Evolutionary conservation across 2,888 invertebrate genomes (phyloP).

Genomic region (Xestia ashworthii): DNA sequence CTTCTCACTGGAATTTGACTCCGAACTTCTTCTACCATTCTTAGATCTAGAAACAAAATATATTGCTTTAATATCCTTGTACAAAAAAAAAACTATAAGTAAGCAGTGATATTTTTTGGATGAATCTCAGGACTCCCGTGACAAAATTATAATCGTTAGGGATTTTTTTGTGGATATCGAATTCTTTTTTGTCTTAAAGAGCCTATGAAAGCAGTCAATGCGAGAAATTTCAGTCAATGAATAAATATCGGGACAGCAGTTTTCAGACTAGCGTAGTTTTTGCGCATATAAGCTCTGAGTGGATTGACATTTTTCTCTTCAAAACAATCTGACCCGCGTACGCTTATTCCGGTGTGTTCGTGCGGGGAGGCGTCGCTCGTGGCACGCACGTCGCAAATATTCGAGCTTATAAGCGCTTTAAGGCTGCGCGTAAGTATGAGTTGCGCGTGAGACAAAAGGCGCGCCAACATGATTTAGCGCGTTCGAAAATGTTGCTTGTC

Average conservation of each 20-base stretch:
- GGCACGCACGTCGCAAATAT: not conserved
- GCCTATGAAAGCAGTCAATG: not conserved
- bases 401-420: not conserved
- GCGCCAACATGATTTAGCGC: not conserved
- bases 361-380: not conserved
- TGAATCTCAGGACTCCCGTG: not conserved
- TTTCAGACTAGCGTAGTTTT: not conserved
- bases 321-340: not conserved
- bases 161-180: not conserved
- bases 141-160: not conserved
- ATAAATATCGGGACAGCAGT: not conserved
- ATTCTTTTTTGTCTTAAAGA: not conserved
- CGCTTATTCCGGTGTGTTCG: not conserved
- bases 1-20: constrained; percentile 95
- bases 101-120: not conserved
- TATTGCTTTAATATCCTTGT: not conserved
- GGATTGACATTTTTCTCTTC: not conserved
- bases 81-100: not conserved
- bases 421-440: not conserved
- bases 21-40: constrained; percentile 93
- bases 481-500: too few relatives aligned
- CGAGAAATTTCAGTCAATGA: not conserved
- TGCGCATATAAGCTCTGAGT: not conserved
- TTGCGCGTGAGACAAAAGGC: not conserved
- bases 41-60: constrained; percentile 92